phyloP scores from a whole-genome alignment of 2,888 invertebrate species.

The Cheiracanthium punctorium region DNA sequence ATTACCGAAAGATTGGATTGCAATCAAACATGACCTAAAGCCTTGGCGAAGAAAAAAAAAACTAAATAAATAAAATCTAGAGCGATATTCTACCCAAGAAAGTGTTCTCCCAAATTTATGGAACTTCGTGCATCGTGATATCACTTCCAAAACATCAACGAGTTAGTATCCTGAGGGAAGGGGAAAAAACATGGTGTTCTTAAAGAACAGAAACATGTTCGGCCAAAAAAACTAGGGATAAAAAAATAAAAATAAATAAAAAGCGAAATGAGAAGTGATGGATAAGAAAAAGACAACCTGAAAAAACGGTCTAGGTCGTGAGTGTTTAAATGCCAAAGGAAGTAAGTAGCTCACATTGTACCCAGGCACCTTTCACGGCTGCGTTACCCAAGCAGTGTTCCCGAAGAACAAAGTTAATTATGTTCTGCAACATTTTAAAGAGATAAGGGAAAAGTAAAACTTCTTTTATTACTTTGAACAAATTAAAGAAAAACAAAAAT shows the following conservation, averaged over 20 bases:
- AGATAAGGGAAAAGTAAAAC: no score
- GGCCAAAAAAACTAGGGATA: constrained; percentile 11
- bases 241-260: neutral
- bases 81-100: neutral
- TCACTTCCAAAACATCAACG: neutral
- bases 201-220: constrained; percentile 31
- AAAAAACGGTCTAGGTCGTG: constrained; percentile 58
- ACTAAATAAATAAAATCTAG: neutral
- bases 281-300: constrained; percentile 15
- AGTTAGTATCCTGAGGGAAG: neutral
- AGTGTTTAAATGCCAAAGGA: constrained; percentile 42
- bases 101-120: constrained; percentile 15
- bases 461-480: no score
- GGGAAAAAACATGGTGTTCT: constrained; percentile 20
- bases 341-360: constrained; percentile 54
- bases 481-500: no score
- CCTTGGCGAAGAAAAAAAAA: neutral
- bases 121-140: constrained; percentile 42
- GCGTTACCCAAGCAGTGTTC: no score
- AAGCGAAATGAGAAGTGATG: constrained; percentile 3
- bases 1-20: constrained; percentile 2
- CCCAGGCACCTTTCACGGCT: constrained; percentile 40
- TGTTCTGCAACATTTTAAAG: neutral
- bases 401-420: neutral
- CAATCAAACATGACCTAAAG: constrained; percentile 8